Percentiles rank a stretch among this genome's conserved stretches.
Evolutionary conservation across 2,113 vertebrate species (phyloP).

Genomic region (Dicrurus megarhynchus): DNA sequence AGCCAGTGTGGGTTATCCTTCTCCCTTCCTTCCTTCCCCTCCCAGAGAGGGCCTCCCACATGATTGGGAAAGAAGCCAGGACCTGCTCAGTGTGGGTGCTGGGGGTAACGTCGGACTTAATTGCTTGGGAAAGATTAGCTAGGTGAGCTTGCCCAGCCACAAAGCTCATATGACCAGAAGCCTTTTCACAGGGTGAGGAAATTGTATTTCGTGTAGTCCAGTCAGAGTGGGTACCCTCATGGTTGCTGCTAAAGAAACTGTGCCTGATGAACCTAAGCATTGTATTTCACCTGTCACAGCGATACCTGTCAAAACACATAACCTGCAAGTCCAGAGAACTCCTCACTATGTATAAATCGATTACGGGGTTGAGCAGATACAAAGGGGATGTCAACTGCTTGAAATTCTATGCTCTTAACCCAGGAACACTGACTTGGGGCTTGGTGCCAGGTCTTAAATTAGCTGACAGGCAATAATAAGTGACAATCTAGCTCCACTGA

Average conservation of each 20-base stretch:
- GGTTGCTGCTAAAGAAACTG: neutral
- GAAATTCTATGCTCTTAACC: neutral
- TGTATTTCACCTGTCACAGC: neutral
- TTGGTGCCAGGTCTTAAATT: neutral
- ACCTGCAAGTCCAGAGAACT: neutral
- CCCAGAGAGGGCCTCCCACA: neutral
- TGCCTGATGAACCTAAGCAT: neutral
- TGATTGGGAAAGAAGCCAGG: neutral
- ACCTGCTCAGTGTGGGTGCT: fast-evolving
- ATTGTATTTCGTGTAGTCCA: neutral
- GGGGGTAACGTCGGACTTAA: neutral
- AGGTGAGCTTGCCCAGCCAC: neutral
- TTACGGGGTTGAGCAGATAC: neutral
- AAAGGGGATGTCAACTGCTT: neutral
- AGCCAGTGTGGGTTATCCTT: neutral
- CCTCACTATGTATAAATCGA: neutral
- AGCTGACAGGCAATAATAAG: neutral
- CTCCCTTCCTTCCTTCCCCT: neutral
- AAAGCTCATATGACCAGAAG: neutral
- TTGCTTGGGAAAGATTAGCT: neutral
- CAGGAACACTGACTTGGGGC: neutral
- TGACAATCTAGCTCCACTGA: neutral
- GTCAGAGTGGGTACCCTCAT: neutral
- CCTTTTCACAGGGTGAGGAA: neutral
- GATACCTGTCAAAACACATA: neutral